Percentiles rank a stretch among this genome's conserved stretches.
These are phyloP conservation scores for Oriolus oriolus DNA, from an alignment of 2,113 vertebrate species.

Conservation along the genomic window DNA sequence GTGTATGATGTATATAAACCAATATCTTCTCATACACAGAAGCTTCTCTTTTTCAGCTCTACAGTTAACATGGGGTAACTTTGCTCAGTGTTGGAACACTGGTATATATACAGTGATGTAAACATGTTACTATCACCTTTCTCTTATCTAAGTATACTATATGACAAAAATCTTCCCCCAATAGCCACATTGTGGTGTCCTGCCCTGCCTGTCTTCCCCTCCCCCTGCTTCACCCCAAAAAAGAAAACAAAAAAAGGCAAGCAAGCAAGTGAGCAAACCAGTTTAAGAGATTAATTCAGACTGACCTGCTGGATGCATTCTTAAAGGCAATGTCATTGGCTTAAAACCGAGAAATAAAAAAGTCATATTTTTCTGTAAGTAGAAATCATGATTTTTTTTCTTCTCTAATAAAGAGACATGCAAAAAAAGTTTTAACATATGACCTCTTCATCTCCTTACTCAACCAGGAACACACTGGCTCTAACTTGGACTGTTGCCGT, in stretches of 20 bases:
- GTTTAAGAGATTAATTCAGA: neutral
- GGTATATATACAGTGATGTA: neutral
- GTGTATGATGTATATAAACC: neutral
- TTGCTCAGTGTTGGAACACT: neutral
- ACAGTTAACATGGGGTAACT: rapidly evolving
- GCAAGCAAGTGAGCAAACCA: neutral
- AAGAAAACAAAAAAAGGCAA: neutral
- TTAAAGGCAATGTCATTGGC: neutral
- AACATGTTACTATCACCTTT: neutral
- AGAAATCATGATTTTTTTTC: neutral
- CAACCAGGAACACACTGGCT: neutral
- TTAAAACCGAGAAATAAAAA: neutral
- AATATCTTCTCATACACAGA: neutral
- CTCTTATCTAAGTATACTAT: neutral
- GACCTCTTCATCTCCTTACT: neutral
- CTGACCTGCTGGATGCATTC: neutral
- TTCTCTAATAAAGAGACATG: neutral
- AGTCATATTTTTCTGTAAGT: neutral
- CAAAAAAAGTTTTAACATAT: neutral
- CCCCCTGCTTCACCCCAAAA: rapidly evolving
- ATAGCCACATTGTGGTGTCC: rapidly evolving
- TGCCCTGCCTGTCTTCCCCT: neutral
- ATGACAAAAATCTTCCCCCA: neutral
- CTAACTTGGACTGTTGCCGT: neutral
- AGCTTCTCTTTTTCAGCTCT: neutral